Base-by-base conservation (phyloP, 2,113 vertebrate species). In the Aspidoscelis tigris region DNA sequence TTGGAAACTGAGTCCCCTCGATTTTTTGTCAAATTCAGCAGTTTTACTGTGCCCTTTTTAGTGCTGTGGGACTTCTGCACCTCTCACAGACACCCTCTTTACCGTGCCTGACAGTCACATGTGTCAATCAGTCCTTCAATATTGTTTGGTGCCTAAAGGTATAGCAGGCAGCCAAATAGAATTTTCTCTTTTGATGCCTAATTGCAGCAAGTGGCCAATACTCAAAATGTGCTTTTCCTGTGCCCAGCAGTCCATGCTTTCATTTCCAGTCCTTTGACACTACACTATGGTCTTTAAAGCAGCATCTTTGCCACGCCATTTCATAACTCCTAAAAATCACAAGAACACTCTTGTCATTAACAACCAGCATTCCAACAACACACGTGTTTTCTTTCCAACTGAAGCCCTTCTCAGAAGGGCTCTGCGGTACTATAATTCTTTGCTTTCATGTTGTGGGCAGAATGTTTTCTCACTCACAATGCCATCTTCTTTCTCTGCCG, bases 361-460 rank as follows among this genome's bases (percentile, higher is more conserved):
- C 33, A 61, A 43, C 66, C 41, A 79, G 69, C 83, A 74, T 85
- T 85, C 76, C 58, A 66, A 41, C 53, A 70, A 41, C 9, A 20
- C n/a, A 8, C 50, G 76, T 78, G 50, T 11, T 71, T 47, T 47
- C 22, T 72, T 65, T 41, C 8, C 43, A 10, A 8, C 41, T n/a
- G 55, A 39, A 1, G 41, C 10, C 20, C 68, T 78, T 33, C 6
- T 12, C 66, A 58, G 7, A 2, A 16, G 69, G 47, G n/a, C n/a
- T 22, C 50, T 82, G 20, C 14, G 64, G 16, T 9, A 5, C 70
- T 10, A 2, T 8, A 26, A 24, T 64, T 22, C 39, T n/a, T 16
- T 14, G n/a, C 24, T 44, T 61, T n/a, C 47, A 41, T 78, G 76
- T 26, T 22, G 24, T 72, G 39, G 53, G 12, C 50, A n/a, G 75